Evolutionary conservation across 2,888 invertebrate species (phyloP).

Genomic region (Tetranychus truncatus): DNA sequence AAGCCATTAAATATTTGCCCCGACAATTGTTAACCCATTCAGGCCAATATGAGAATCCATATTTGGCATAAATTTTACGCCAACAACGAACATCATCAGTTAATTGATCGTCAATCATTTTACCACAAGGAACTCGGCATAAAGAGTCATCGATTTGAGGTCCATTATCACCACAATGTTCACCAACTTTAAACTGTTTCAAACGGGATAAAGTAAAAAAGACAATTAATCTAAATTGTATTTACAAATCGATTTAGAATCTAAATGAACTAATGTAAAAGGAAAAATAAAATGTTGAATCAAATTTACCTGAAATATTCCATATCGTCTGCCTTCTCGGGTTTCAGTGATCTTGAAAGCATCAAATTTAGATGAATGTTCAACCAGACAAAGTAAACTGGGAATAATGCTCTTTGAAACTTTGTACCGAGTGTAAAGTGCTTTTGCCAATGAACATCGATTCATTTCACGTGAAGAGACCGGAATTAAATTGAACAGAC

Average conservation of each 20-base stretch:
- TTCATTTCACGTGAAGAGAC: neutral
- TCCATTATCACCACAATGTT: conserved; percentile 4
- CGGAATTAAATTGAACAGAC: neutral
- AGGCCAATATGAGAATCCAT: conserved; percentile 11
- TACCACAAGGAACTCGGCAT: conserved; percentile 7
- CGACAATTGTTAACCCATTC: conserved; percentile 11
- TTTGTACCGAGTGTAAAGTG: neutral
- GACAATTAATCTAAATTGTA: neutral
- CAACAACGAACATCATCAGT: conserved; percentile 12
- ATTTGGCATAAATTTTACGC: conserved; percentile 4
- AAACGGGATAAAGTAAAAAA: neutral
- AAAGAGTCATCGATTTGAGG: neutral
- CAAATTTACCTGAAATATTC: conserved; percentile 10
- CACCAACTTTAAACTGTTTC: conserved; percentile 9
- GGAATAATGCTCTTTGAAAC: conserved; percentile 1
- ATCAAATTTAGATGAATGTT: neutral
- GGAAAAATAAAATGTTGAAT: neutral
- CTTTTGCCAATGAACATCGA: conserved; percentile 9
- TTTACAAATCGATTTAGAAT: no score
- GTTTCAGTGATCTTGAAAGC: neutral
- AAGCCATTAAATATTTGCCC: conserved; percentile 7
- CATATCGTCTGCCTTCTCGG: neutral
- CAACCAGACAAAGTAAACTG: neutral
- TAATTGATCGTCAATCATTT: conserved; percentile 1
- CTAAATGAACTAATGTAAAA: neutral